Evolutionary conservation across 2,113 vertebrate species (phyloP), one percentile per base, ranked within the genome.

Genomic region (Nyctibius bracteatus): DNA sequence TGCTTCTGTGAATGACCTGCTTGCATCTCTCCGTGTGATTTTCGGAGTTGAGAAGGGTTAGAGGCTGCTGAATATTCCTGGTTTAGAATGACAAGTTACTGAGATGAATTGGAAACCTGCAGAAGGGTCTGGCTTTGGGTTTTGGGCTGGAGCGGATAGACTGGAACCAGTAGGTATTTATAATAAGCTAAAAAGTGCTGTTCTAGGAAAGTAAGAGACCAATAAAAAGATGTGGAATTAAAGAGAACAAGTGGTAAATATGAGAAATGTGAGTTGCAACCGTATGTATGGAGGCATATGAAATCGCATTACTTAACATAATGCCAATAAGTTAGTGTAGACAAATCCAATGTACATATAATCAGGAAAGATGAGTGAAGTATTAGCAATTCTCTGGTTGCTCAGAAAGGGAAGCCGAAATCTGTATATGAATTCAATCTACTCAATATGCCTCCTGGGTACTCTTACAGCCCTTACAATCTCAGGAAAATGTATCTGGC

Each of bases 371-470:
- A 49, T 66, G 22, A 73, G 73, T 79, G 62, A 91, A 77, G 39
- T 63, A 15, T 1, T 35, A 80, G 54, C 61, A 78, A 79, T 92
- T 90, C 61, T 91, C 66, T 82, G 46, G 72, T 51, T 66, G 55
- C 63, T 96, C 86, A 71, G 46, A 79, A 95, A 94, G 35, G 18
- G 72, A 62, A 95, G 51, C 65, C 97, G 88, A 78, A 91, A 73
- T 86, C 80, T 86, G 66, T 85, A 11, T 66, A 52, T 55, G 37
- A 88, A 90, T 93, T 97, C 82, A 95, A 86, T 94, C 89, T 95
- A 43, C 71, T 95, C 58, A 72, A 21, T 87, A 57, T 80, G 79
- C 77, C 95, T 97, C 93, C 44, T 62, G 75, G 73, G 92, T 92
- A 58, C 89, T 78, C 82, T 93, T 86, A 80, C 62, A 88, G 65